Evolutionary conservation across 2,113 vertebrate genomes (phyloP).

Genomic region (Plecotus auritus): DNA sequence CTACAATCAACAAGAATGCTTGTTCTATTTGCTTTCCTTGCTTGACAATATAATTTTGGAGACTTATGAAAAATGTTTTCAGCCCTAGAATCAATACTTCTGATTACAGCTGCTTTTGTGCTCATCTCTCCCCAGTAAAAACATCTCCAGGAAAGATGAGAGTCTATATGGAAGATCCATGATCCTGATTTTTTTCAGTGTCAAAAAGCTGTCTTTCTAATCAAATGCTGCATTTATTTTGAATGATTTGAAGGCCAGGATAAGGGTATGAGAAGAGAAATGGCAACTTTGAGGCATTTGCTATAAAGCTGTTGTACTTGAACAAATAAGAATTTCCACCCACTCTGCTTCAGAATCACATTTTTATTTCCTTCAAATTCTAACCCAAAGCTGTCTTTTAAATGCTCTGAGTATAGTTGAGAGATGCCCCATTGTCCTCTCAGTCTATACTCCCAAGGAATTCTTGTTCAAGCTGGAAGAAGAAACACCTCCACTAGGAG

Average conservation of each 20-base stretch:
- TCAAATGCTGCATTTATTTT: slow-evolving; percentile 39
- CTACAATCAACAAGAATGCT: slow-evolving; percentile 30
- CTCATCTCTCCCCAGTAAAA: background rate
- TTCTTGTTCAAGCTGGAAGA: background rate
- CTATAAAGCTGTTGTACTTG: background rate
- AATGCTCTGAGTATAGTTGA: background rate
- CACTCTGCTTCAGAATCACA: background rate
- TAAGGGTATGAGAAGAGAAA: background rate
- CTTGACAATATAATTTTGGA: slow-evolving; percentile 61
- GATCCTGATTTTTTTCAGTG: background rate
- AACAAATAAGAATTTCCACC: background rate
- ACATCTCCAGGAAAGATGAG: background rate
- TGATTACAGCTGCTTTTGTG: slow-evolving; percentile 45
- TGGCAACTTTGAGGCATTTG: background rate
- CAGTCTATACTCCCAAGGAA: background rate
- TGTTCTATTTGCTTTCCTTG: slow-evolving; percentile 40
- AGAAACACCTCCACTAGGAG: background rate
- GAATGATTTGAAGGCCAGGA: background rate
- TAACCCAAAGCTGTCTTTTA: background rate
- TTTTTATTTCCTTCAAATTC: background rate
- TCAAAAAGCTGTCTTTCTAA: slow-evolving; percentile 43
- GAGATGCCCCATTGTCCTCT: background rate
- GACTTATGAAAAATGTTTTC: slow-evolving; percentile 53
- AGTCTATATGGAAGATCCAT: background rate
- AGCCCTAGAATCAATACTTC: slow-evolving; percentile 49